phyloP scores from a whole-genome alignment of 2,888 invertebrate species.

The Sympetrum striolatum region DNA sequence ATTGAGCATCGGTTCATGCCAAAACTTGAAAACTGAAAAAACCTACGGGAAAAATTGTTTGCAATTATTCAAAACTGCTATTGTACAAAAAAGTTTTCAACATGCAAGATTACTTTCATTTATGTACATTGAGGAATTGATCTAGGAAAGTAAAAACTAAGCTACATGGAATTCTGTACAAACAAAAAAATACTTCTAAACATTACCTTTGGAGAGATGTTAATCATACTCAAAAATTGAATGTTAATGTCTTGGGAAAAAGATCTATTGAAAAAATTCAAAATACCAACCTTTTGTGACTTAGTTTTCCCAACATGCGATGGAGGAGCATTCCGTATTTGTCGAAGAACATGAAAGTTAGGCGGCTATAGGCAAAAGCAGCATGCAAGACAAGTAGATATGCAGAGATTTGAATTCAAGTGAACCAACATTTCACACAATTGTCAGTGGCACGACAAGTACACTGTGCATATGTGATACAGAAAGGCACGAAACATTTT shows the following conservation, averaged over 20 bases:
- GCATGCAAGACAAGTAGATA: conserved; percentile 52
- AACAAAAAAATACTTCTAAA: neutral
- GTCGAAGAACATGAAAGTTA: conserved; percentile 79
- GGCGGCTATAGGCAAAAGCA: conserved; percentile 67
- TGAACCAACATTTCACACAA: neutral
- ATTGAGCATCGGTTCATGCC: too few relatives aligned
- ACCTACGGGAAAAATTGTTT: too few relatives aligned
- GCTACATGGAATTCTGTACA: neutral
- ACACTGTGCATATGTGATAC: neutral
- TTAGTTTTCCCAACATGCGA: conserved; percentile 84
- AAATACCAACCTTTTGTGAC: conserved; percentile 79
- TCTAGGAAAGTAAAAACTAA: neutral
- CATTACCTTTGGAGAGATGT: neutral
- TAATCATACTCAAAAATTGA: neutral
- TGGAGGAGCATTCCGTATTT: conserved; percentile 84
- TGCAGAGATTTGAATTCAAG: conserved; percentile 54
- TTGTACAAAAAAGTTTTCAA: too few relatives aligned
- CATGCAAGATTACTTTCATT: too few relatives aligned
- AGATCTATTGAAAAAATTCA: neutral
- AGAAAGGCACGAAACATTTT: neutral
- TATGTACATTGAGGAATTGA: neutral
- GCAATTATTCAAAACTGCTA: too few relatives aligned
- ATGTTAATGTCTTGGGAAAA: neutral
- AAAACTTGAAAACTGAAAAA: too few relatives aligned
- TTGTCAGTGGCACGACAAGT: neutral